Base-by-base conservation (phyloP, 2,113 vertebrate genomes). In the Salvelinus alpinus region DNA sequence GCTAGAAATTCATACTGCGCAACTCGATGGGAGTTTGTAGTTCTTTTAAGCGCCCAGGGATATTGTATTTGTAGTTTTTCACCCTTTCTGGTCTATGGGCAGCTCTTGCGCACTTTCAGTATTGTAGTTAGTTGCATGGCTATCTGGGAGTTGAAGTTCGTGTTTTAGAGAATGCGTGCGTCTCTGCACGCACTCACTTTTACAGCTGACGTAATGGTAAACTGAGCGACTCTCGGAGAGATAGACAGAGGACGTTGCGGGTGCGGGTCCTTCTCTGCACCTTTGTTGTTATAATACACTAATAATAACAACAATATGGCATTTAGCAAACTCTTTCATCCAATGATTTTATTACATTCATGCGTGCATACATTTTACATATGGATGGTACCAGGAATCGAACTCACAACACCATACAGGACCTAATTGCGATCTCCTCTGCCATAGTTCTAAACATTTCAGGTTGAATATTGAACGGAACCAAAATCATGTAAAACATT, bases 151-250 rank as follows among this genome's bases (percentile, higher is more conserved):
- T 75, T 85, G 66, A 0, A 73, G 91, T 91, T 72, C 1, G 0
- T 0, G 1, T 44, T 1, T 71, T 1, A 29, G 25, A 66, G 83
- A 60, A 65, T 80, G 91, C 95, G 95, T 95, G 95, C 91, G 54
- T 72, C 22, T 27, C 29, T 73, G 90, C 95, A 96, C 95, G 95
- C 93, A 85, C 83, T 75, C 89, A 86, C 70, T 79, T 68, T 81
- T 62, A 27, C 59, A 67, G 38, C 51, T 86, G 92, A 94, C 90
- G 92, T 93, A 31, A 93, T 82, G 76, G 64, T 27, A 68, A 60
- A n/a, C 54, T 57, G 48, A 68, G 74, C 69, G 9, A 44, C 38
- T 11, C 34, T 38, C 1, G 34, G 34, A 38, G 34, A 9, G 34
- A 38, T 38, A 75, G 87, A 76, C 34, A 86, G 25, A 18, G 68